These are phyloP conservation scores for Myotis daubentonii DNA, from an alignment of 2,797 vertebrate genomes.

Conservation along the genomic window DNA sequence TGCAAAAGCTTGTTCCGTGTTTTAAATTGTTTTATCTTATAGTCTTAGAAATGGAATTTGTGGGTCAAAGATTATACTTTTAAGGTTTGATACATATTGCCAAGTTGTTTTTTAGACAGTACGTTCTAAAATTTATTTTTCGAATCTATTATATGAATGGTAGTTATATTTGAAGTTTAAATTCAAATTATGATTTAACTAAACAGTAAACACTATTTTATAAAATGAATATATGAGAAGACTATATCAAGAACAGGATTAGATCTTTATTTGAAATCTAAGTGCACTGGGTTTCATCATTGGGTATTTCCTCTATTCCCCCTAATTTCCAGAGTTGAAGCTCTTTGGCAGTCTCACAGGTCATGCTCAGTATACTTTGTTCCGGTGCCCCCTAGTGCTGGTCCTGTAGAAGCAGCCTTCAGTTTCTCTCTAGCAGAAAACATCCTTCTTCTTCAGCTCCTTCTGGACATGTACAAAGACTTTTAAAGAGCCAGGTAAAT, in stretches of 20 bases:
- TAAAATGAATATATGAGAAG: slow-evolving; percentile 25
- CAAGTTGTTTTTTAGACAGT: slow-evolving; percentile 20
- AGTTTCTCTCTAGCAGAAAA: slow-evolving; percentile 69
- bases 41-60: slow-evolving; percentile 42
- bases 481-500: slow-evolving; percentile 69
- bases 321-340: slow-evolving; percentile 68
- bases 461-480: slow-evolving; percentile 64
- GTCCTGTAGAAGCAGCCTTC: slow-evolving; percentile 68
- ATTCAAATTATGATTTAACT: slow-evolving; percentile 54
- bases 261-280: slow-evolving; percentile 63
- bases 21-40: slow-evolving; percentile 49
- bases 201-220: slow-evolving; percentile 28
- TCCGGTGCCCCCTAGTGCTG: slow-evolving; percentile 77
- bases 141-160: slow-evolving; percentile 27
- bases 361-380: slow-evolving; percentile 66
- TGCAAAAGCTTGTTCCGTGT: slow-evolving; percentile 15
- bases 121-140: slow-evolving; percentile 54
- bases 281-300: slow-evolving; percentile 53
- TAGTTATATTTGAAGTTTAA: slow-evolving; percentile 69
- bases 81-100: slow-evolving; percentile 34
- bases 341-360: slow-evolving; percentile 57
- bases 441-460: slow-evolving; percentile 63
- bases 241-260: slow-evolving; percentile 28
- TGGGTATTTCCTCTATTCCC: slow-evolving; percentile 66
- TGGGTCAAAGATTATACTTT: neutral